Evolutionary conservation across 2,113 vertebrate genomes (phyloP), one percentile per base, ranked within the genome.

Genomic region (Pelvicachromis taeniatus): DNA sequence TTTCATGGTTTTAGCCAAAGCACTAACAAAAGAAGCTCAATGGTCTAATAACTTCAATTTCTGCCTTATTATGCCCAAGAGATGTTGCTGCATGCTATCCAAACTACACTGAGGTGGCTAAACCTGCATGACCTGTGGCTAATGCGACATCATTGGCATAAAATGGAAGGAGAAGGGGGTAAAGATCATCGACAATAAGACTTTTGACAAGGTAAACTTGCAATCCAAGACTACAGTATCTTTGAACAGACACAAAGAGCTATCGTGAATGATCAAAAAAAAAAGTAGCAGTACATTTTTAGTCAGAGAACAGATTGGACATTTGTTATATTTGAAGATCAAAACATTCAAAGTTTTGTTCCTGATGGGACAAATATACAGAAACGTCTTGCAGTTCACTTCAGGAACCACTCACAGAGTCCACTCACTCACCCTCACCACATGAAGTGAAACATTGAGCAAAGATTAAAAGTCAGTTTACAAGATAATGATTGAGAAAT

Each of bases 341-440:
- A 53, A 19, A 33, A 42, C 4, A 45, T n/a, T 12, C 2, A n/a
- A 14, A 5, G n/a, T 31, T 75, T 75, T 4, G 26, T 7, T 2
- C 12, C 11, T 26, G 12, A 12, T 40, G 16, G 7, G 9, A 63
- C 83, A 50, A 7, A 40, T 77, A 77, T 79, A 14, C 19, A 7
- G 54, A 55, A 56, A 55, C 2, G 9, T 6, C 17, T 77, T 19
- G 1, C 2, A 35, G 12, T 77, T 88, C 48, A 77, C 17, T 26
- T 50, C n/a, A 23, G 54, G 19, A 35, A 31, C 33, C 40, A 14
- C n/a, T 82, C 65, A 42, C 58, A 48, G 52, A 78, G 63, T 77
- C 85, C 89, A 91, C 85, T 83, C 55, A 31, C 14, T 88, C 73
- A 42, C 19, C 12, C 29, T 48, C 86, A 80, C 86, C 81, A 26